Evolutionary conservation across 2,797 vertebrate genomes (phyloP).

Genomic region (Bucorvus abyssinicus): DNA sequence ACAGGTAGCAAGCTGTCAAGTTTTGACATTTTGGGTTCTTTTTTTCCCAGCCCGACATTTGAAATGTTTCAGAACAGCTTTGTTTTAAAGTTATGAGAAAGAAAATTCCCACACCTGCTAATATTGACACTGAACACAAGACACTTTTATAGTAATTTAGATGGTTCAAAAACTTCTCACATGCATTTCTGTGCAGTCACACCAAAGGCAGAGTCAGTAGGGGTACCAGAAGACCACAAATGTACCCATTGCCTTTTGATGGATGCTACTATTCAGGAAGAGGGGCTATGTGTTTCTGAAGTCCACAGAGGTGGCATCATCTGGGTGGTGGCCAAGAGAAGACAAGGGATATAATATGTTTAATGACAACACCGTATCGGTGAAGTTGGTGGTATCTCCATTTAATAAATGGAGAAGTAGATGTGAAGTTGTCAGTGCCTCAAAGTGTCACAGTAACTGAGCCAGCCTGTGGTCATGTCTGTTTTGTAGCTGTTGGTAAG

Average conservation of each 20-base stretch:
- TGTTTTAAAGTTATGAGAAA: neutral
- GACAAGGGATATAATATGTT: neutral
- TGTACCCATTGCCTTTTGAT: neutral
- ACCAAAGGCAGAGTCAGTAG: neutral
- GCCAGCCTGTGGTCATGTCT: neutral
- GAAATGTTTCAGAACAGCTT: neutral
- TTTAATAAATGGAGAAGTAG: neutral
- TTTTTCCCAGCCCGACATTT: neutral
- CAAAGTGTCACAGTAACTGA: neutral
- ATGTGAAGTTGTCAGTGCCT: neutral
- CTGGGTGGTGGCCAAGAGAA: neutral
- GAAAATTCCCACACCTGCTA: neutral
- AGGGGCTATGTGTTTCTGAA: neutral
- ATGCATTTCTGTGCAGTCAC: neutral
- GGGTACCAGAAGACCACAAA: neutral
- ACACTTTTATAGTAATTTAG: neutral
- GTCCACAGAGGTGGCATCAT: neutral
- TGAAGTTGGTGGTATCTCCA: neutral
- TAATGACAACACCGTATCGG: neutral
- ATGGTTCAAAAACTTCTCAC: neutral
- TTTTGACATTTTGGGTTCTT: neutral
- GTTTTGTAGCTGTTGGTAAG: neutral
- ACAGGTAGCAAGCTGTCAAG: conserved; percentile 1
- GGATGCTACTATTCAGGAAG: neutral
- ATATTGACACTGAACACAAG: neutral